Base-by-base conservation (phyloP, 2,888 invertebrate genomes). In the Atethmia centrago region DNA sequence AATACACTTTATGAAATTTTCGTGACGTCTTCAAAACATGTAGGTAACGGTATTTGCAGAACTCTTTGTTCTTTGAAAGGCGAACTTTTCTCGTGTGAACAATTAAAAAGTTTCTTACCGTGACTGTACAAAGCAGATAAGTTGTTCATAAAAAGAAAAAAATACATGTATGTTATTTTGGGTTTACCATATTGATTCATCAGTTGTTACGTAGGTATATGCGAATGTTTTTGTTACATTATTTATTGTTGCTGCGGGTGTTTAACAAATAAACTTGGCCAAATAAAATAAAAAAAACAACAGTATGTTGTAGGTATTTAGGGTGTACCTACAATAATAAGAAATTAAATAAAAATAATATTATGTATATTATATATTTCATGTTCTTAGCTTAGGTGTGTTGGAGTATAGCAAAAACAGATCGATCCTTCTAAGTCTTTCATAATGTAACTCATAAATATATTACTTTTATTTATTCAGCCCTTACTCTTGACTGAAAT, bases 101-200 rank as follows among this genome's bases (percentile, higher is more conserved):
- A 72, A 74, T 84, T 83, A 64, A 58, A 67, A 83, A 77, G 66
- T 82, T 83, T 84, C 12, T 67, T 42, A 69, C 16, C 14, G 51
- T 25, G 12, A 53, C 12, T 55, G 59, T 49, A 65, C 45, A 53
- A 28, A 68, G 47, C 12, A 36, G 63, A 47, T 31, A 66, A 66
- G 16, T 58, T 55, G 10, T 36, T 21, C 28, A 25, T 31, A 36
- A 10, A 58, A 61, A 61, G 31, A 25, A 72, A 42, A 25, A 72
- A 42, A 12, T 25, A n/a, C 40, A 55, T 47, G 62, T 53, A 31
- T 4, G 31, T 31, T 53, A 31, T 62, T 55, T 58, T 56, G 31
- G 12, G 19, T 28, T 62, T 62, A 62, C 19, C 19, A 8, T 8
- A 12, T 42, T 62, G 12, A 25, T 45, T 45, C 8, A 25, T 25